Evolutionary conservation across 2,113 vertebrate genomes (phyloP), one percentile per base, ranked within the genome.

Genomic region (Megaceryle maxima): DNA sequence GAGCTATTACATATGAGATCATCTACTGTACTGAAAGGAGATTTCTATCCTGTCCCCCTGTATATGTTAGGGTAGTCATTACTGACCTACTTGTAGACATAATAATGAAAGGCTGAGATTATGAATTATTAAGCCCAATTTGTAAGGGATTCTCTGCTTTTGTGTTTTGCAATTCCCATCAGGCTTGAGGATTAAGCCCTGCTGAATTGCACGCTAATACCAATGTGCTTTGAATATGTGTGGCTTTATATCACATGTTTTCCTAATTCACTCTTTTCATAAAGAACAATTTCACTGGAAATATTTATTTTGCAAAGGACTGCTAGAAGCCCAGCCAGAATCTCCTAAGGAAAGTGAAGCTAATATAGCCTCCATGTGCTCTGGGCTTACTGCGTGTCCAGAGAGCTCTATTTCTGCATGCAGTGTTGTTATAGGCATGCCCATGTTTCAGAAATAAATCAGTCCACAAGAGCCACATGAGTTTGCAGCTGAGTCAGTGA

Each of bases 121-220:
- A 92, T 93, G 76, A 96, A 92, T 93, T 96, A 89, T 94, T 94
- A 83, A 94, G 90, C 92, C 92, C 90, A 95, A 94, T 96, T 96
- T 96, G 95, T 95, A 96, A 93, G 77, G 92, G 95, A 96, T 96
- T 96, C 86, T 94, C 70, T 82, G 90, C 92, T 95, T 92, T 96
- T 95, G 80, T 95, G 86, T 93, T 95, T 82, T 79, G 88, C 69
- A 91, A 69, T 96, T 96, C 81, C 92, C 83, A 68, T 92, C 86
- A 93, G 92, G 80, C 66, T 83, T 81, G 88, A 92, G 90, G 77
- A 95, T 84, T 92, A 94, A 94, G 67, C 24, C 69, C 73, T 73
- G 85, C 64, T 75, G 88, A 92, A 96, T 57, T 88, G 86, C 92
- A 92, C 70, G 88, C 41, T 92, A 92, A 92, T 91, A 92, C 77